phyloP scores from a whole-genome alignment of 2,888 invertebrate species.

The Nemotelus pantherinus region DNA sequence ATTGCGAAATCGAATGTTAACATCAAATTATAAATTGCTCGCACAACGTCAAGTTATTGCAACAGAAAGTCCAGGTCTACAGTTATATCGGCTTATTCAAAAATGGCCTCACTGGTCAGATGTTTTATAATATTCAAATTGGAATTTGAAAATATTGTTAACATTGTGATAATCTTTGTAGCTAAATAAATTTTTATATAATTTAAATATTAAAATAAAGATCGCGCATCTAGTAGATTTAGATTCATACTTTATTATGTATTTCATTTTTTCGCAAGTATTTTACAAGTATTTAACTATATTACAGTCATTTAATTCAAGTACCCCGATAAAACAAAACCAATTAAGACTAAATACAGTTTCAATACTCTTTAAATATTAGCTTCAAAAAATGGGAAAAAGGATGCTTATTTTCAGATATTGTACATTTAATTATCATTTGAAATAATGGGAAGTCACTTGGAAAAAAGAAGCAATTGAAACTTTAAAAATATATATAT shows the following conservation, averaged over 20 bases:
- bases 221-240: too few relatives aligned
- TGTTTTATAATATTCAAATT: neutral
- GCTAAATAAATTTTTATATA: neutral
- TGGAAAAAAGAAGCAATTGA: too few relatives aligned
- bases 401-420: too few relatives aligned
- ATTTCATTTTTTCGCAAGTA: conserved; percentile 28
- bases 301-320: conserved; percentile 27
- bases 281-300: conserved; percentile 38
- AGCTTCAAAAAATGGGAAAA: too few relatives aligned
- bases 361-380: too few relatives aligned
- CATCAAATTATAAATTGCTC: conserved; percentile 72
- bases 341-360: neutral
- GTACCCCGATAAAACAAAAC: conserved; percentile 23
- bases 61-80: conserved; percentile 76
- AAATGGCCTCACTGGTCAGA: conserved; percentile 72
- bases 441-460: too few relatives aligned
- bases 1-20: conserved; percentile 70
- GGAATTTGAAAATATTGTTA: neutral
- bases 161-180: neutral
- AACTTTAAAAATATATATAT: too few relatives aligned
- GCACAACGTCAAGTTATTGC: conserved; percentile 75
- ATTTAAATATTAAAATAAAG: too few relatives aligned
- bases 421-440: too few relatives aligned
- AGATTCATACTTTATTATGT: neutral
- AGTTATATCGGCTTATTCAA: conserved; percentile 71